Evolutionary conservation across 2,113 vertebrate genomes (phyloP), one percentile per base, ranked within the genome.

Genomic region (Tragelaphus imberbis): DNA sequence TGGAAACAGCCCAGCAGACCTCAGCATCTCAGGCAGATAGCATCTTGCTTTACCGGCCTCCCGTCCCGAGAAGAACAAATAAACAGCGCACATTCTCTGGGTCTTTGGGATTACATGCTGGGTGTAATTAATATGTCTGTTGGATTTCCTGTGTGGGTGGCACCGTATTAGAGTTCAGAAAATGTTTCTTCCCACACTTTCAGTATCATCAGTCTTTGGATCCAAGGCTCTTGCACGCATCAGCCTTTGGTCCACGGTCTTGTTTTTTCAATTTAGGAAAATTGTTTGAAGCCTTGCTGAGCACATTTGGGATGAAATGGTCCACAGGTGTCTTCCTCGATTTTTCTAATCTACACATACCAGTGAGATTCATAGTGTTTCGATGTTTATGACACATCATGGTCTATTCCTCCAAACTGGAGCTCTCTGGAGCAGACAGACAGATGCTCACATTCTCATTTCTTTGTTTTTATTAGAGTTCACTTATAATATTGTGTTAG

Each of bases 121-220:
- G 92, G 95, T 88, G 96, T 97, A 96, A 97, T 96, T 93, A 97
- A 97, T 97, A 92, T 75, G 94, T 95, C 97, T 97, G 95, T 86
- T 97, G 92, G 91, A 85, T 89, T 97, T 98, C 96, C 96, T 97
- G 95, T 90, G 96, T 97, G 97, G 95, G 97, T 97, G 96, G 92
- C 47, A 92, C 77, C 56, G 47, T 84, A 17, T 44, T 90, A 96
- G 65, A 79, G 61, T 92, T 93, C 68, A 68, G 93, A 85, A 80
- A 84, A 97, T 91, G 51, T 87, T 95, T 80, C 95, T 97, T 95
- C 95, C 94, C 86, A 84, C 97, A 82, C 75, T 90, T 84, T 79
- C 63, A 94, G 40, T 87, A 93, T 86, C 56, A 90, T 95, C 95
- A 86, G 84, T 81, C 77, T 96, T 81, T 86, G 47, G 75, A 49